Base-by-base conservation (phyloP, 2,888 invertebrate genomes). In the Phlogophora meticulosa region DNA sequence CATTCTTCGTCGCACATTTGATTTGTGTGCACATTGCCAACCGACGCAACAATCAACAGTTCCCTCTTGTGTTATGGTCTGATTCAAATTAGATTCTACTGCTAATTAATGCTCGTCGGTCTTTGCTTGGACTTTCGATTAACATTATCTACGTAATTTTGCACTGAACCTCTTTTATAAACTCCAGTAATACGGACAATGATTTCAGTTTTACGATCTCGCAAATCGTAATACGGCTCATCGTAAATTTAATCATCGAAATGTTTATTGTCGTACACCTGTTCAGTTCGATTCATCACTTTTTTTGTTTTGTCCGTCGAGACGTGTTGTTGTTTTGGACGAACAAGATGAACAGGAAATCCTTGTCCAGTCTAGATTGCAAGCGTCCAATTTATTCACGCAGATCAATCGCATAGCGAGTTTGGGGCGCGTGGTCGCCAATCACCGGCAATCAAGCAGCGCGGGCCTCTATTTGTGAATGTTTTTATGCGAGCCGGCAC, bases 381-480 rank as follows among this genome's bases (percentile, higher is more conserved):
- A 58, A 72, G 55, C 61, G 43, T 62, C 46, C 80, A 78, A 86
- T 85, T 86, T 88, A 86, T 85, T 85, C 86, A 80, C 85, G 87
- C 85, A 84, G 86, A 91, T 89, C 85, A 88, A 89, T 90, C 82
- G 77, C 73, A 76, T 64, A 85, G 85, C 85, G 83, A 85, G 87
- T 84, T 78, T 74, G 78, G 76, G 85, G 83, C 86, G 82, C 80
- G 84, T 83, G 85, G 85, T 85, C 85, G 82, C 82, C 83, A 76
- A 76, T 82, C 85, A 88, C 88, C 87, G 88, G 88, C 88, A 87
- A 86, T 87, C 87, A 85, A 85, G 83, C 82, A 82, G 84, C 76
- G 85, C 72, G 88, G 88, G 88, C 88, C 89, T 90, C 86, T 91
- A 89, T 91, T 92, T 90, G 89, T 90, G 86, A 91, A 91, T 88